A percentile compares a stretch with the other conserved stretches of the same genome.
Evolutionary conservation across 2,888 invertebrate genomes (phyloP).

Genomic region (Pterobdella sp.): DNA sequence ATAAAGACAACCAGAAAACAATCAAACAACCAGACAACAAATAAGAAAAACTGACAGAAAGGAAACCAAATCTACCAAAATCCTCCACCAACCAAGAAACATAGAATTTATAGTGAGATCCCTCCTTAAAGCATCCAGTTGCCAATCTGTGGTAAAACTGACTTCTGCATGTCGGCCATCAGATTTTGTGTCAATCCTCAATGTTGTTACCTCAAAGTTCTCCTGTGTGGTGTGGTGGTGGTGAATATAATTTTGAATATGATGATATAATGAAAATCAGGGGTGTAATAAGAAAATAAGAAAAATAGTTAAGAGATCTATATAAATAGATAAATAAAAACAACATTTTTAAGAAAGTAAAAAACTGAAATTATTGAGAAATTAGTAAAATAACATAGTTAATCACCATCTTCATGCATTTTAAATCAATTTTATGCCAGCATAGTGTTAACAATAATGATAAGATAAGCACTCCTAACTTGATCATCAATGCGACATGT

Average conservation of each 20-base stretch:
- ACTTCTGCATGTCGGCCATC: conserved; percentile 94
- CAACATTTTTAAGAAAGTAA: no score
- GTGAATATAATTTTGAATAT: not conserved
- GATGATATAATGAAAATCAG: not conserved
- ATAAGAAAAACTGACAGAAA: no score
- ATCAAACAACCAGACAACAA: no score
- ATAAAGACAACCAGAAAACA: no score
- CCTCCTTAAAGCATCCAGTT: conserved; percentile 82
- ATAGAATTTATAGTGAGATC: conserved; percentile 97
- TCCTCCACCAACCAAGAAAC: conserved; percentile 64
- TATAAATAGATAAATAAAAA: no score
- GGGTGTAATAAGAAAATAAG: no score
- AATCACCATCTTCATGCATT: not conserved
- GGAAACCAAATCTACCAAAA: not conserved
- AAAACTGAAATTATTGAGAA: not conserved
- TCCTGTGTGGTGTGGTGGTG: conserved; percentile 43
- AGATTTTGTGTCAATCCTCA: conserved; percentile 80
- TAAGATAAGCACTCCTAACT: conserved; percentile 58
- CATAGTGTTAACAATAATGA: conserved; percentile 6
- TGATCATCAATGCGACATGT: conserved; percentile 87
- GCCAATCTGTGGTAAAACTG: conserved; percentile 73
- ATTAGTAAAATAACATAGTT: not conserved
- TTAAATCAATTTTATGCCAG: not conserved
- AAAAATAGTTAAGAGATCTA: no score
- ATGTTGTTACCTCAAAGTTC: conserved; percentile 64